Evolutionary conservation across 2,113 vertebrate genomes (phyloP), one percentile per base, ranked within the genome.

Genomic region (Sula dactylatra): DNA sequence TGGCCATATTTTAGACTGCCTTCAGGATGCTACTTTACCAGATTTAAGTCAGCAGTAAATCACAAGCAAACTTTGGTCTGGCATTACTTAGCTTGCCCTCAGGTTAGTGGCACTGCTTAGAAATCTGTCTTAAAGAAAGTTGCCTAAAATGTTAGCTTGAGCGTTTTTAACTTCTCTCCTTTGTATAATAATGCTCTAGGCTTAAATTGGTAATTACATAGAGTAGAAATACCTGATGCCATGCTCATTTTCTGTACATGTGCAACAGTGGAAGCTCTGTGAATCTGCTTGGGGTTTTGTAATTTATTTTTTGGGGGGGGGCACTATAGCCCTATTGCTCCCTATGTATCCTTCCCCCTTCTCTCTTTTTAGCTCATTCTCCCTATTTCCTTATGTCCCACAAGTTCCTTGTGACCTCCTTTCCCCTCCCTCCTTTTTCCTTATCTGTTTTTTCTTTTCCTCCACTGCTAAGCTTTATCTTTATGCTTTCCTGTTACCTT

Each of bases 1-100:
- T 91, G 84, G 27, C 31, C 13, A 4, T 93, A 85, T 93, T 95
- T 97, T 36, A 95, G 58, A 76, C 32, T 93, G 84, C 89, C 84
- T 93, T 95, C 38, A 56, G 91, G 89, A 85, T 59, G 32, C n/a
- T 93, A 12, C 45, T 95, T 95, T 76, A 80, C 91, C 91, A 93
- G 77, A 90, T 76, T 93, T 95, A 87, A 97, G 78, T 85, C 70
- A 79, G 73, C 77, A 92, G 70, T 92, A 93, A 96, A 96, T 97
- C 89, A 92, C 52, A 94, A 93, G 65, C 27, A 88, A 72, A 77
- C 45, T 89, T 91, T 73, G 71, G 78, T 72, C 86, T 62, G 36
- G 38, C 16, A 36, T 69, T 85, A 58, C 54, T 95, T 95, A 93
- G 34, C 59, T 89, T 86, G 78, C 84, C 91, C 86, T 85, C 42